These are phyloP conservation scores for Lonchura striata DNA, from an alignment of 2,113 vertebrate genomes.

Conservation along the genomic window DNA sequence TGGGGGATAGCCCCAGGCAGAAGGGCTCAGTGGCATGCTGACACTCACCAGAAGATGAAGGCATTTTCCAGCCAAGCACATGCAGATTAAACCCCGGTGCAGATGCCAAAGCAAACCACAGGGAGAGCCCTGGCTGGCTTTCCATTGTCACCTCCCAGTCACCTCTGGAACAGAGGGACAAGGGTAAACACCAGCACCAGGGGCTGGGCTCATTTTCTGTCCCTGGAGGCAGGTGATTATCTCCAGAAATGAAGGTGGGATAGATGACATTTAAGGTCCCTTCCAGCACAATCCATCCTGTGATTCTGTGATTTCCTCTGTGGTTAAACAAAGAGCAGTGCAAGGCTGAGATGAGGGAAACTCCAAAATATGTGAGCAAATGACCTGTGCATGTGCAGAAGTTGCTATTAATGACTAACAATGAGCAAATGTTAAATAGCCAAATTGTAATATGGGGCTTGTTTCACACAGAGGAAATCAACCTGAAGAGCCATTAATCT, in stretches of 20 bases:
- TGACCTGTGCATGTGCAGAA: neutral
- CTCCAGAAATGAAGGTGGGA: neutral
- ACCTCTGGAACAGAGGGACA: neutral
- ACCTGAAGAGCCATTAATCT: constrained; percentile 18
- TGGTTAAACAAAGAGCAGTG: neutral
- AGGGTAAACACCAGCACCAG: neutral
- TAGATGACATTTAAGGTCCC: neutral
- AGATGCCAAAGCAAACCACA: neutral
- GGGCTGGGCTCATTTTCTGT: neutral
- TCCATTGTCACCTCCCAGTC: neutral
- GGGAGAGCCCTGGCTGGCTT: neutral
- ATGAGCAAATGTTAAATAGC: neutral
- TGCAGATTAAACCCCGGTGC: neutral
- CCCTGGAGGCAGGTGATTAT: neutral
- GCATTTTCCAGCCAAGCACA: neutral
- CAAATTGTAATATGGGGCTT: neutral
- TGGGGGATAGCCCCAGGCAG: neutral
- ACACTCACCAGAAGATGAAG: neutral
- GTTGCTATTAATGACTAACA: neutral
- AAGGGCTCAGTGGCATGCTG: rapidly evolving
- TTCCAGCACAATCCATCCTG: neutral
- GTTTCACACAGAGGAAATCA: neutral
- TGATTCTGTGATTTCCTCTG: neutral
- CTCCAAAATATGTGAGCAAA: neutral
- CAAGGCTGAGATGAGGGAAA: neutral